These are phyloP conservation scores for Myotis daubentonii DNA, from an alignment of 2,797 vertebrate genomes.

Conservation along the genomic window DNA sequence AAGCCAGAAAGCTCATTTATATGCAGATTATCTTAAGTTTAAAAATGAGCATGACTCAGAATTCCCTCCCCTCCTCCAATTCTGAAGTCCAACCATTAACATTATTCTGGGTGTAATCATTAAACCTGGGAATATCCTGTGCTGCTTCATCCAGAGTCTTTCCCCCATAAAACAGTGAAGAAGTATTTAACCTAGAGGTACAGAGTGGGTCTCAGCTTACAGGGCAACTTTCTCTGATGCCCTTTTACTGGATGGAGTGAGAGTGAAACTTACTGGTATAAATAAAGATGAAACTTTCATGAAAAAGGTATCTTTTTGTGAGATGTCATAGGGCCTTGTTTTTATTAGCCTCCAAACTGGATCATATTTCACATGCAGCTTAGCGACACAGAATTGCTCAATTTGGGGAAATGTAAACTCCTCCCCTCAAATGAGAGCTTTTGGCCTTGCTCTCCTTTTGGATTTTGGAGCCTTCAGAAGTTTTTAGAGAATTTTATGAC, in stretches of 20 bases:
- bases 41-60: slow-evolving; percentile 40
- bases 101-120: slow-evolving; percentile 9
- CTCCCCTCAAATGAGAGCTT: neutral
- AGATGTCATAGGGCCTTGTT: neutral
- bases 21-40: slow-evolving; percentile 62
- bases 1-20: slow-evolving; percentile 50
- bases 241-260: slow-evolving; percentile 20
- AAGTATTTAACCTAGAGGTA: neutral
- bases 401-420: slow-evolving; percentile 1
- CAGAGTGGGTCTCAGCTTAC: neutral
- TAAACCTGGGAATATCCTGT: neutral
- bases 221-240: neutral
- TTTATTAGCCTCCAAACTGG: slow-evolving; percentile 17
- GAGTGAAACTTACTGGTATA: slow-evolving; percentile 32
- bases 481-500: slow-evolving; percentile 15
- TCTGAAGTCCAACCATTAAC: slow-evolving; percentile 48
- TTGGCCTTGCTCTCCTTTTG: slow-evolving; percentile 32
- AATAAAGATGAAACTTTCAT: neutral
- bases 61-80: neutral
- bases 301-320: slow-evolving; percentile 31
- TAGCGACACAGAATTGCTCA: neutral
- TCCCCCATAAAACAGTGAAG: neutral
- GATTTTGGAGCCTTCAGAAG: slow-evolving; percentile 45
- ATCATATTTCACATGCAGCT: slow-evolving; percentile 20
- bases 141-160: neutral